Evolutionary conservation across 2,888 invertebrate species (phyloP), one percentile per base, ranked within the genome.

Genomic region (Leptarthrus brevirostris): DNA sequence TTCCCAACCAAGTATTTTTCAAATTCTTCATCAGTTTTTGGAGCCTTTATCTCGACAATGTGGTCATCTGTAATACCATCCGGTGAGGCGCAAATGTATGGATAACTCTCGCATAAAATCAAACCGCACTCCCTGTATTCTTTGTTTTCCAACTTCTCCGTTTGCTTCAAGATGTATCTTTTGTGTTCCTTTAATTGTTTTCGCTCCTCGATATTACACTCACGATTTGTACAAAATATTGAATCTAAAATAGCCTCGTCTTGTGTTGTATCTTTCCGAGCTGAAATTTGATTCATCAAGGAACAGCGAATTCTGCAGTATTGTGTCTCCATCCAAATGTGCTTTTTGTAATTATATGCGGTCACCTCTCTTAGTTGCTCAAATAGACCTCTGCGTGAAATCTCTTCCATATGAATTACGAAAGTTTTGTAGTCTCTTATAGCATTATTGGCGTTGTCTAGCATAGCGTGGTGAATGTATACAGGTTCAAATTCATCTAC

Each of bases 1-100:
- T 83, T 81, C 0, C 83, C 82, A 71, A 82, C 83, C 1, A 84
- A 77, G 74, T 84, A 84, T 73, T 82, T 83, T 74, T 84, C 84
- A n/a, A 84, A 84, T 73, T 84, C 84, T n/a, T 84, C 84, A 26
- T 84, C 84, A 0, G 84, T 83, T 75, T 82, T 84, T 10, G 84
- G 84, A 10, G 83, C 81, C 75, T 84, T 84, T 34, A 84, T 84
- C 78, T 84, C 84, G 0, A 84, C 84, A 69, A 84, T 83, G 47
- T 84, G 84, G 73, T 84, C 84, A 70, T 84, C 84, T 12, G 84
- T 82, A 3, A 84, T 83, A 16, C 84, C 84, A 77, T 84, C 84
- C 2, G 84, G 84, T 0, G 84, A 78, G 1, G 81, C 84, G 56
- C 83, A 83, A 16, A 84, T 78, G 52, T 80, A 84, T 0, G 84